A percentile compares a stretch with the other conserved stretches of the same genome.
phyloP scores from a whole-genome alignment of 2,888 invertebrate genomes.

The Conchocele bisecta region DNA sequence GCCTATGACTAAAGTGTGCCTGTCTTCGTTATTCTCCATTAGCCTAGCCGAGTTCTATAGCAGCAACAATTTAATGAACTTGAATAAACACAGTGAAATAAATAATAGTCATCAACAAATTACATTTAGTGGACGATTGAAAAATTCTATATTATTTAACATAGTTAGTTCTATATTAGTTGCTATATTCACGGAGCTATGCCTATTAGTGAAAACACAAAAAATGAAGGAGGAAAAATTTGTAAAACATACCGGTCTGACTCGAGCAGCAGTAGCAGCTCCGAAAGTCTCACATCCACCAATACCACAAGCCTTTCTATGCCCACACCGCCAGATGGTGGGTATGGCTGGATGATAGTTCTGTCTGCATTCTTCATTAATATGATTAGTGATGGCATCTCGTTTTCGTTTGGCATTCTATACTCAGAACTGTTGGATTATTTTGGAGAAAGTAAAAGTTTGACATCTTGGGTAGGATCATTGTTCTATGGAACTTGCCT shows the following conservation, averaged over 20 bases:
- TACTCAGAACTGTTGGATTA: constrained; percentile 93
- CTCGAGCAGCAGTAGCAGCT: constrained; percentile 53
- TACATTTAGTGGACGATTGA: too few species aligned
- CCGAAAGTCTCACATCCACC: constrained; percentile 49
- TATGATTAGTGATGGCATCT: constrained; percentile 95
- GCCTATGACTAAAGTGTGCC: constrained; percentile 76
- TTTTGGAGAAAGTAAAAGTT: constrained; percentile 92
- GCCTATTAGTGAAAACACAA: too few species aligned
- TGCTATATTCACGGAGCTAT: too few species aligned
- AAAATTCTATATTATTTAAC: too few species aligned
- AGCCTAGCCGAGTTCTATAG: constrained; percentile 75
- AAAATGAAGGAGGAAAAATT: too few species aligned
- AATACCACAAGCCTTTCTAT: constrained; percentile 56
- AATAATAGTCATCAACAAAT: too few species aligned
- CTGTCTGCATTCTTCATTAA: constrained; percentile 94
- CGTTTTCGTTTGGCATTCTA: constrained; percentile 95
- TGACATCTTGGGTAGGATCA: constrained; percentile 95
- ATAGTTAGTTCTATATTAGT: too few species aligned
- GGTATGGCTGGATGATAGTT: constrained; percentile 97
- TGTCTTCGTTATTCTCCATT: constrained; percentile 73
- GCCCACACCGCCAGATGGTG: constrained; percentile 88
- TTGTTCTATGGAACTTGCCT: constrained; percentile 96
- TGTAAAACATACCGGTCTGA: too few species aligned
- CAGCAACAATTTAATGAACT: constrained; percentile 72
- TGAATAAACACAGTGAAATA: too few species aligned